Conservation (phyloP, 2,888 invertebrate genomes). For the Drosophila emarginata region DNA sequence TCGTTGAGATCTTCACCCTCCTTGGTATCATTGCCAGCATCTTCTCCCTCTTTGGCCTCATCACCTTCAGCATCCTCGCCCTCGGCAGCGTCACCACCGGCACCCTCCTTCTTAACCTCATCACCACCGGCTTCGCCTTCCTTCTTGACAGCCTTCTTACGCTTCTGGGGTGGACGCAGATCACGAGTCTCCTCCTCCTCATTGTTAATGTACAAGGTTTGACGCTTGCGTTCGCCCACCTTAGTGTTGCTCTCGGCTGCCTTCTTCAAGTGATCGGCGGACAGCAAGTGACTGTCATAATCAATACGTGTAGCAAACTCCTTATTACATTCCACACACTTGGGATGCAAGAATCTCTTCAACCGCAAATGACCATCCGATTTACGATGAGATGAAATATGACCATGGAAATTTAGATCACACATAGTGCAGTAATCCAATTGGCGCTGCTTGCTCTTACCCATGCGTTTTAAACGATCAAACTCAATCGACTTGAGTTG, state of each 20-base stretch:
- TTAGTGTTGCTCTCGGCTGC: slow-evolving; percentile 83
- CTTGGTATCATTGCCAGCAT: slow-evolving; percentile 80
- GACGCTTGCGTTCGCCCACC: slow-evolving; percentile 81
- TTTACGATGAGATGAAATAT: slow-evolving; percentile 91
- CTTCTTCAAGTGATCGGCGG: slow-evolving; percentile 88
- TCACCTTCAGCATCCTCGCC: slow-evolving; percentile 80
- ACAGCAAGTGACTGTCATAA: slow-evolving; percentile 91
- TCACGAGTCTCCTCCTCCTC: slow-evolving; percentile 84
- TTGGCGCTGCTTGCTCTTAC: slow-evolving; percentile 86
- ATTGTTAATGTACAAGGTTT: slow-evolving; percentile 84
- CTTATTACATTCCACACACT: slow-evolving; percentile 90
- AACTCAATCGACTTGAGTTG: slow-evolving; percentile 86
- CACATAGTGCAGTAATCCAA: slow-evolving; percentile 94
- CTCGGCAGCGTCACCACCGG: slow-evolving; percentile 75
- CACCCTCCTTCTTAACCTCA: slow-evolving; percentile 78
- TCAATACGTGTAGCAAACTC: slow-evolving; percentile 94
- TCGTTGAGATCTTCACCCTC: slow-evolving; percentile 80
- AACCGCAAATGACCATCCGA: slow-evolving; percentile 92
- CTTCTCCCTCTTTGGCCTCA: slow-evolving; percentile 79
- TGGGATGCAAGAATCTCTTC: slow-evolving; percentile 92
- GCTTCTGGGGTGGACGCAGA: slow-evolving; percentile 82
- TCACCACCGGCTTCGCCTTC: slow-evolving; percentile 72
- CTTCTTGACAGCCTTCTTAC: slow-evolving; percentile 79
- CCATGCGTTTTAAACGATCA: slow-evolving; percentile 88
- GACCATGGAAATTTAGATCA: slow-evolving; percentile 91